Conservation (phyloP, 2,113 vertebrate genomes). For the Lonchura striata region DNA sequence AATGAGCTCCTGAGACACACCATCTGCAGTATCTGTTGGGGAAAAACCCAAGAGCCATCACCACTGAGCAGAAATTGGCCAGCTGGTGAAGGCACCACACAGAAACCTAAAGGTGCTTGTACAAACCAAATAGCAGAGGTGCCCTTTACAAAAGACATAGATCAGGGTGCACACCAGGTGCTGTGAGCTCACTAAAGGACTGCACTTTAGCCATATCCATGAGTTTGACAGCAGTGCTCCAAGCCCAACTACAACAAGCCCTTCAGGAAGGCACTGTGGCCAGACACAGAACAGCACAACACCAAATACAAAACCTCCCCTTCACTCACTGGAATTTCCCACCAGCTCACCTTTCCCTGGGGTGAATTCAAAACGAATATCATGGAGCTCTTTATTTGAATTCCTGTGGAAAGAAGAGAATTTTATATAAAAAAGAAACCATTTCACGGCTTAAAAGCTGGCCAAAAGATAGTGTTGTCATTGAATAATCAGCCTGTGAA, state of each 20-base stretch:
- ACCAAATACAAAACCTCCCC: not conserved
- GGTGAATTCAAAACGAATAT: slow-evolving; percentile 98
- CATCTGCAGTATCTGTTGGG: slow-evolving; percentile 92
- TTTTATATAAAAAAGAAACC: not conserved
- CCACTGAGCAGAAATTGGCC: not conserved
- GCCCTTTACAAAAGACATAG: not conserved
- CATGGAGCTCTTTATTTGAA: slow-evolving; percentile 97
- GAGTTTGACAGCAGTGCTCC: not conserved
- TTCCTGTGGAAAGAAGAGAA: slow-evolving; percentile 78
- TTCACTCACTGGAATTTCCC: not conserved
- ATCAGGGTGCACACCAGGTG: not conserved
- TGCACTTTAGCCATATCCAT: not conserved
- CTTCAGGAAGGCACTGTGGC: not conserved
- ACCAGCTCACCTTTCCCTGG: slow-evolving; percentile 89
- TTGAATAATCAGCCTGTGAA: not conserved
- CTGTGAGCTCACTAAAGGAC: not conserved
- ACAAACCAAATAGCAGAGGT: not conserved
- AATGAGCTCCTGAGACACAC: slow-evolving; percentile 97
- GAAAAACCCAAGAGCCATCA: slow-evolving; percentile 33
- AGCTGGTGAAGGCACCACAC: not conserved
- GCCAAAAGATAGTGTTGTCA: not conserved
- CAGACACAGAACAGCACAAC: not conserved
- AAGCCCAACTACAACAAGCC: not conserved
- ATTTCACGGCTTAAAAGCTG: not conserved
- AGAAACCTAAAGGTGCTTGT: not conserved